Evolutionary conservation across 2,113 vertebrate species (phyloP).

Genomic region (Barnardius zonarius): DNA sequence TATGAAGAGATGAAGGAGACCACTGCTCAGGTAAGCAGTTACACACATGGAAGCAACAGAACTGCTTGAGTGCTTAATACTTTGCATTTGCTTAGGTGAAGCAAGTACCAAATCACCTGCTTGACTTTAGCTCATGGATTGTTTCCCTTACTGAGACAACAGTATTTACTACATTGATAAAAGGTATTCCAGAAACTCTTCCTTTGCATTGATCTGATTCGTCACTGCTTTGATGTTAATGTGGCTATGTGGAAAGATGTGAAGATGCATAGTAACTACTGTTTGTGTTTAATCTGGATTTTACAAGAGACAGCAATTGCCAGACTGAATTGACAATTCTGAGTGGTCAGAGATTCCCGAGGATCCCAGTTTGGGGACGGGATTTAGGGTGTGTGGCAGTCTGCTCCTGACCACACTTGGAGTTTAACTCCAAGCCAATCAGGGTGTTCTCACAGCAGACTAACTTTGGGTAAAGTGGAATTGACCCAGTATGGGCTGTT

Average conservation of each 20-base stretch:
- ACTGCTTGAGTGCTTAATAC: neutral
- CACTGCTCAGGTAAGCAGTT: neutral
- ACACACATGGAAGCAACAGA: neutral
- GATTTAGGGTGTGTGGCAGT: neutral
- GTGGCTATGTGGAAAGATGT: fast-evolving
- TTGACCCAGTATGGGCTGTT: neutral
- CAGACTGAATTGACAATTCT: neutral
- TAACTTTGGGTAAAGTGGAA: neutral
- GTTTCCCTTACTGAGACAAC: neutral
- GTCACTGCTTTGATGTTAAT: neutral
- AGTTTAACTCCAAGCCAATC: neutral
- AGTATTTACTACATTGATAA: neutral
- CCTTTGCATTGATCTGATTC: neutral
- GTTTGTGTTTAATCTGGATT: neutral
- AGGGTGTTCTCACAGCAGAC: neutral
- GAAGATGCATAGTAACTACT: neutral
- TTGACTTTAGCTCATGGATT: neutral
- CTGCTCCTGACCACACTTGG: neutral
- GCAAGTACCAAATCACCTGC: neutral
- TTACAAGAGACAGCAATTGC: neutral
- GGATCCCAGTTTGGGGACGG: neutral
- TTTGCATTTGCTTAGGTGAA: neutral
- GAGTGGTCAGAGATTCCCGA: neutral
- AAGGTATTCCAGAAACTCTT: neutral
- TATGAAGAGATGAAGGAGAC: neutral